phyloP scores from a whole-genome alignment of 2,888 invertebrate species.

The Actias luna region DNA sequence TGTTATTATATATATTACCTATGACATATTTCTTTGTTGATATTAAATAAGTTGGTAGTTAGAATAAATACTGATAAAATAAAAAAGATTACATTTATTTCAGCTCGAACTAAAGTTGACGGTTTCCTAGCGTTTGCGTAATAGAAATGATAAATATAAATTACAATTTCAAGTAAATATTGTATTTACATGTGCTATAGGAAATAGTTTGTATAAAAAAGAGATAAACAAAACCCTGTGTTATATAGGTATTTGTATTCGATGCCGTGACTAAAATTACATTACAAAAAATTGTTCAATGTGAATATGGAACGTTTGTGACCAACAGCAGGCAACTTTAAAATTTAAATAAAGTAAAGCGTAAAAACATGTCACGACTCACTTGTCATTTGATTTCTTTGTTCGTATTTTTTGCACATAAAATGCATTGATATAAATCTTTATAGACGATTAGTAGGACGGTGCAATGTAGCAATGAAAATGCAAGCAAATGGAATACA shows the following conservation, averaged over 20 bases:
- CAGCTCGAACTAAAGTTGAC: too few species aligned
- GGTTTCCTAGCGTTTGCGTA: too few species aligned
- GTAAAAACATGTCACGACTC: conserved; percentile 10
- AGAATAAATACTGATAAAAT: too few species aligned
- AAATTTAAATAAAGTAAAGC: not conserved
- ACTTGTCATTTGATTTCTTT: conserved; percentile 8
- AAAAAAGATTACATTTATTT: too few species aligned
- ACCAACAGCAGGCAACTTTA: not conserved
- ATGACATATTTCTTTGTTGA: too few species aligned
- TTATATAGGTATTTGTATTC: too few species aligned
- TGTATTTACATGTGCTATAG: too few species aligned
- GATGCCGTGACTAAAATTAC: not conserved
- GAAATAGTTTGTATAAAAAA: too few species aligned
- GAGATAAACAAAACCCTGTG: not conserved
- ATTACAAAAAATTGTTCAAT: not conserved
- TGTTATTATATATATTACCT: too few species aligned
- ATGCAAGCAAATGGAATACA: not conserved
- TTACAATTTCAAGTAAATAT: not conserved
- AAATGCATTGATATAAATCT: conserved; percentile 4
- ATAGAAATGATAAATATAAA: too few species aligned
- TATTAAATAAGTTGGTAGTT: too few species aligned
- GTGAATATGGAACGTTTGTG: not conserved
- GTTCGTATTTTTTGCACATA: conserved; percentile 6
- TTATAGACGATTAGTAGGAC: not conserved
- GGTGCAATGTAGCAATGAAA: not conserved